Evolutionary conservation across 2,113 vertebrate species (phyloP).

Genomic region (Corydoras maculifer): DNA sequence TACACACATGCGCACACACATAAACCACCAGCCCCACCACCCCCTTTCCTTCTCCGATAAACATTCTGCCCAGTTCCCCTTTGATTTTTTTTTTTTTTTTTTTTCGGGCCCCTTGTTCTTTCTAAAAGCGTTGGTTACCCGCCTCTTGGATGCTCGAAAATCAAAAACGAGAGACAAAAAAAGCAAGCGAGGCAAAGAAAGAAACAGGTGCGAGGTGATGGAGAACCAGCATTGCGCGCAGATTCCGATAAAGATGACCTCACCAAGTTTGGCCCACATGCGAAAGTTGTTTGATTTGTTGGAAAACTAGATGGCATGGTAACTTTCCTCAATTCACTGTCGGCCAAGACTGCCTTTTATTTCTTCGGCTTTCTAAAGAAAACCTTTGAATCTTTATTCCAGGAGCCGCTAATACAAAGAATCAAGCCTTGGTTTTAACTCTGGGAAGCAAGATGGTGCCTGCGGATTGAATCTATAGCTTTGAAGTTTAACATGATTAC

Average conservation of each 20-base stretch:
- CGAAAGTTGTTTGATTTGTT: slow-evolving; percentile 40
- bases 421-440: background rate
- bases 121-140: slow-evolving; percentile 61
- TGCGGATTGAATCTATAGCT: slow-evolving; percentile 49
- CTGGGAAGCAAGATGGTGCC: background rate
- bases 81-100: slow-evolving; percentile 59
- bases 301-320: slow-evolving; percentile 12
- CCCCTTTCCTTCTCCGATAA: slow-evolving; percentile 32
- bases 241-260: slow-evolving; percentile 23
- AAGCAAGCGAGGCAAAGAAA: slow-evolving; percentile 30
- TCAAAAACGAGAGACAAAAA: slow-evolving; percentile 36
- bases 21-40: slow-evolving; percentile 9
- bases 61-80: slow-evolving; percentile 57
- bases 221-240: slow-evolving; percentile 9
- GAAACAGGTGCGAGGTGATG: slow-evolving; percentile 61
- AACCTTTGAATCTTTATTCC: slow-evolving; percentile 39
- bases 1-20: slow-evolving; percentile 22
- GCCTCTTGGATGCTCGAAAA: slow-evolving; percentile 53
- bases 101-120: slow-evolving; percentile 44
- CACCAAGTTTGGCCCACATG: slow-evolving; percentile 29
- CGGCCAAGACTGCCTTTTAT: slow-evolving; percentile 28
- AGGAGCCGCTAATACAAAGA: slow-evolving; percentile 20
- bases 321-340: slow-evolving; percentile 29
- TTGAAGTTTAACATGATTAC: slow-evolving; percentile 56
- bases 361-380: slow-evolving; percentile 11